Percentiles rank a stretch among this genome's conserved stretches.
Evolutionary conservation across 1,140 invertebrate genomes (phyloP).

Genomic region (Globodera ellingtonae): DNA sequence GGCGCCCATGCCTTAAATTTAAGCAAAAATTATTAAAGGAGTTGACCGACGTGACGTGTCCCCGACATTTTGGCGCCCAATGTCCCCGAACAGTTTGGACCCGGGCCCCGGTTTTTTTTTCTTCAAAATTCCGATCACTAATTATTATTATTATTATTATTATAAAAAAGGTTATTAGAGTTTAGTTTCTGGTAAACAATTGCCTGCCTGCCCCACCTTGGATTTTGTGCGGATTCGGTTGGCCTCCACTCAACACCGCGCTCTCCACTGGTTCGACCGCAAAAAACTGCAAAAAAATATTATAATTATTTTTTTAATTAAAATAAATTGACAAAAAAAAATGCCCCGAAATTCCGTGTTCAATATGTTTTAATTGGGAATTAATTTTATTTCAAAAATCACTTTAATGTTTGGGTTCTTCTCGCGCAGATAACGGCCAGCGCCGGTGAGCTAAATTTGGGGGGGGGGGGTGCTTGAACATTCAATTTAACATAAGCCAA

Average conservation of each 20-base stretch:
- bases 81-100: too few relatives aligned
- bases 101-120: too few relatives aligned
- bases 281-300: constrained; percentile 41
- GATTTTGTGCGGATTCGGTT: constrained; percentile 61
- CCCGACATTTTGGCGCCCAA: too few relatives aligned
- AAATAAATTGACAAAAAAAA: too few relatives aligned
- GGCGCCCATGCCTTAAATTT: constrained; percentile 52
- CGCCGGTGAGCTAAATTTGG: constrained; percentile 54
- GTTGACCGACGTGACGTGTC: too few relatives aligned
- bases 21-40: too few relatives aligned
- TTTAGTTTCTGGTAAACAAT: constrained; percentile 11
- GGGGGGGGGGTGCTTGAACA: neutral
- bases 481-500: neutral
- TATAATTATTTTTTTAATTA: too few relatives aligned
- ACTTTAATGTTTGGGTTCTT: constrained; percentile 57
- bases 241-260: constrained; percentile 54
- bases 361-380: too few relatives aligned
- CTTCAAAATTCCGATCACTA: too few relatives aligned
- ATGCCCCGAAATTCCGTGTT: too few relatives aligned
- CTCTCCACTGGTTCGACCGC: constrained; percentile 61
- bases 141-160: too few relatives aligned
- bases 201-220: constrained; percentile 41
- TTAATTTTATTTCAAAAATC: neutral
- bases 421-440: constrained; percentile 54
- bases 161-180: too few relatives aligned